A percentile compares a stretch with the other conserved stretches of the same genome.
These are phyloP conservation scores for Aurelia coerulea DNA, from an alignment of 30 jellyfish, hydroid and myxozoan species.

Conservation along the genomic window DNA sequence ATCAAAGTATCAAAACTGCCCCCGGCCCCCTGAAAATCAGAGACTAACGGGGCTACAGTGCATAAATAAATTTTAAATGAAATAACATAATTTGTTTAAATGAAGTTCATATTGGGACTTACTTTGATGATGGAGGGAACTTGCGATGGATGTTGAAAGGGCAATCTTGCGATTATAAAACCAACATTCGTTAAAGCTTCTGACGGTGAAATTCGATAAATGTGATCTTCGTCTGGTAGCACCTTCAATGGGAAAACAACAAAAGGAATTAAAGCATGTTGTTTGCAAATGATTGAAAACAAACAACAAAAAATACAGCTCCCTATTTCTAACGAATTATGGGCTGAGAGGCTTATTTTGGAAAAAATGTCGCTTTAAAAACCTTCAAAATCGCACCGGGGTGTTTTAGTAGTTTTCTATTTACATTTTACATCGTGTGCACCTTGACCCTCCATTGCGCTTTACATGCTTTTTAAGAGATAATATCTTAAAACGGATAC, in stretches of 20 bases:
- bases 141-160: slow-evolving; percentile 74
- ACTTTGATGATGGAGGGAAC: slow-evolving; percentile 68
- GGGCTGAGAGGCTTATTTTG: background rate
- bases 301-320: background rate
- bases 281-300: background rate
- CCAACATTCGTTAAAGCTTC: slow-evolving; percentile 47
- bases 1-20: too few species aligned
- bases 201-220: slow-evolving; percentile 58
- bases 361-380: background rate
- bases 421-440: too few species aligned
- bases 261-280: background rate
- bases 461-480: too few species aligned
- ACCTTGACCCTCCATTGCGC: too few species aligned
- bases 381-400: too few species aligned
- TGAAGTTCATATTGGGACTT: background rate
- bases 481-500: too few species aligned
- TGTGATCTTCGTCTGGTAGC: slow-evolving; percentile 69
- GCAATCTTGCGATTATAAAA: slow-evolving; percentile 62
- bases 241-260: slow-evolving; percentile 21
- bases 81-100: too few species aligned
- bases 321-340: background rate
- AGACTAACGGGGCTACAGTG: too few species aligned
- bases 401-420: too few species aligned
- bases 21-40: too few species aligned
- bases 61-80: too few species aligned